These are phyloP conservation scores for Nemoura dubitans DNA, from an alignment of 2,888 invertebrate genomes.

Conservation along the genomic window DNA sequence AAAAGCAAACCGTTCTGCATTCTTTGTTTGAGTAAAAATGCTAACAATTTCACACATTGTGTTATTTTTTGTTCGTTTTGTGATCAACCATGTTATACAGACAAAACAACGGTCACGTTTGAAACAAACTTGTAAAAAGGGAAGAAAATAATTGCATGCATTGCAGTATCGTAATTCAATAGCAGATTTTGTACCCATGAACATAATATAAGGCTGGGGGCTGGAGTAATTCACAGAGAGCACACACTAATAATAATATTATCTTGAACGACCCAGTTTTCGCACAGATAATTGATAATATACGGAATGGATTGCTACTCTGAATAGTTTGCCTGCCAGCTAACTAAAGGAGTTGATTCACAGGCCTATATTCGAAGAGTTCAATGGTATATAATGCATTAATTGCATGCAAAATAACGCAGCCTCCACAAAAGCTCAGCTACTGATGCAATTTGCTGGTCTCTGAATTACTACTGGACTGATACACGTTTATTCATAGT, in stretches of 20 bases:
- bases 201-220: slow-evolving; percentile 7
- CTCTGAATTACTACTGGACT: slow-evolving; percentile 7
- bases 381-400: background rate
- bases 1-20: background rate
- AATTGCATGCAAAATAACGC: background rate
- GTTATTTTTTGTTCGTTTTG: background rate
- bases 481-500: background rate
- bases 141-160: background rate
- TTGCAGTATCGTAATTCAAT: slow-evolving; percentile 12
- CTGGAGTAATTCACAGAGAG: background rate
- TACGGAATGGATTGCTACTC: background rate
- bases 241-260: background rate
- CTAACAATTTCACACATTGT: background rate
- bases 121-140: background rate
- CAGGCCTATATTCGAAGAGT: background rate
- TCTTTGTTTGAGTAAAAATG: background rate
- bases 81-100: background rate
- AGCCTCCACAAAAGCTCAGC: background rate
- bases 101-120: background rate
- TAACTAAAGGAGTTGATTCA: background rate
- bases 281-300: background rate
- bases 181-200: slow-evolving; percentile 12
- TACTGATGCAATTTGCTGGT: background rate
- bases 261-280: background rate
- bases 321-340: background rate